A percentile compares a stretch with the other conserved stretches of the same genome.
Evolutionary conservation across 2,888 invertebrate genomes (phyloP).

Genomic region (Zaprionus bogoriensis): DNA sequence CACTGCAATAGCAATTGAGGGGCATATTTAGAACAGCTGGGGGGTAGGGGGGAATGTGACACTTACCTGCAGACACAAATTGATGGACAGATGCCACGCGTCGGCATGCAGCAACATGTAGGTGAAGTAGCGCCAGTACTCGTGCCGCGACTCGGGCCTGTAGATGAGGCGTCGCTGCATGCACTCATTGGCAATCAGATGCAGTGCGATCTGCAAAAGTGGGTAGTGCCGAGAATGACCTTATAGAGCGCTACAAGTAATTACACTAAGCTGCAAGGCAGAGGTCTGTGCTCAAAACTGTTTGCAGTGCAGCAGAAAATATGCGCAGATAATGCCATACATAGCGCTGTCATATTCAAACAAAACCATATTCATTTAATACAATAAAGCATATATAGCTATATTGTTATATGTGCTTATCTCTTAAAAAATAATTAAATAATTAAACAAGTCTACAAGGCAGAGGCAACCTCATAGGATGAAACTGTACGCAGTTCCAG

Average conservation of each 20-base stretch:
- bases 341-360: no score
- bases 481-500: no score
- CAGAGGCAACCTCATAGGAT: no score
- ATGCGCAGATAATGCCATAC: no score
- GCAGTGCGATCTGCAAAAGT: conserved; percentile 61
- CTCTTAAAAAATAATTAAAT: no score
- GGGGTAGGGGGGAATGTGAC: neutral
- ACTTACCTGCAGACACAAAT: conserved; percentile 87
- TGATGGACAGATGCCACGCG: conserved; percentile 89
- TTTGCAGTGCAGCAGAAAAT: no score
- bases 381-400: no score
- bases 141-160: conserved; percentile 51
- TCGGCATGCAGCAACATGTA: conserved; percentile 92
- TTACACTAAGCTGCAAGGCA: conserved; percentile 23
- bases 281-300: neutral
- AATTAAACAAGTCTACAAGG: no score
- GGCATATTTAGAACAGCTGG: neutral
- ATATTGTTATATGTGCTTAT: neutral
- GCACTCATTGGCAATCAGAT: conserved; percentile 61
- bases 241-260: conserved; percentile 14
- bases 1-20: conserved; percentile 45
- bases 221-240: conserved; percentile 17
- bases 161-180: conserved; percentile 69
- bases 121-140: conserved; percentile 89
- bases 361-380: no score